phyloP scores from a whole-genome alignment of 2,888 invertebrate species.

The Drosophila infuscata region DNA sequence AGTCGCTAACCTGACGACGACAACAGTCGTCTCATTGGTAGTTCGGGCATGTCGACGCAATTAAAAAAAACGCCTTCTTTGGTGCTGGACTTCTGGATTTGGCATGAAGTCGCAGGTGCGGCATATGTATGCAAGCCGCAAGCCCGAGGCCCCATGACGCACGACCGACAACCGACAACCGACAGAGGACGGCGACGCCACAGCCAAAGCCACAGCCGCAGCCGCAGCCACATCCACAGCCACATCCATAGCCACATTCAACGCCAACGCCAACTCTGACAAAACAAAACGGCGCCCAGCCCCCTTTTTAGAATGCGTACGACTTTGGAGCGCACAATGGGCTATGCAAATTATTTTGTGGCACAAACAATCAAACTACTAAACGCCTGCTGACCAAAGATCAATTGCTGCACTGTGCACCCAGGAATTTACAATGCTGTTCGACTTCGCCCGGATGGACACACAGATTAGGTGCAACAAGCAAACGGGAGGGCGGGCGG shows the following conservation, averaged over 20 bases:
- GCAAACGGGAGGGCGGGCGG: background rate
- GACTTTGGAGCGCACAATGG: slow-evolving; percentile 58
- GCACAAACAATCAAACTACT: slow-evolving; percentile 68
- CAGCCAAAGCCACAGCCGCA: background rate
- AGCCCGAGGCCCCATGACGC: slow-evolving; percentile 63
- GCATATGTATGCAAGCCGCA: slow-evolving; percentile 76
- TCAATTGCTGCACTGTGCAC: slow-evolving; percentile 58
- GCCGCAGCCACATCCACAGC: background rate
- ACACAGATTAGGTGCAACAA: slow-evolving; percentile 9
- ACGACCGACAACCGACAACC: slow-evolving; percentile 60
- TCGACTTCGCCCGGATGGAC: slow-evolving; percentile 28
- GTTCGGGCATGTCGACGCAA: slow-evolving; percentile 82
- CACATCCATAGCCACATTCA: slow-evolving; percentile 17
- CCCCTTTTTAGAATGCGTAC: slow-evolving; percentile 44
- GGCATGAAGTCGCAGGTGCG: slow-evolving; percentile 79
- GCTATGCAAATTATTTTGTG: slow-evolving; percentile 71
- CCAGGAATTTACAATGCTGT: slow-evolving; percentile 27
- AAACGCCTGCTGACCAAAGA: slow-evolving; percentile 71
- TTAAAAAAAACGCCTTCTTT: slow-evolving; percentile 84
- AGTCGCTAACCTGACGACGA: slow-evolving; percentile 42
- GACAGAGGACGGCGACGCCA: slow-evolving; percentile 31
- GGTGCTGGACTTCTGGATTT: slow-evolving; percentile 70
- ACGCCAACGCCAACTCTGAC: slow-evolving; percentile 50
- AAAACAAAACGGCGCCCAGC: slow-evolving; percentile 9
- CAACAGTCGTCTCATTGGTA: slow-evolving; percentile 75